These are phyloP conservation scores for Zosterops pallidus DNA, from an alignment of 2,113 vertebrate genomes.

Conservation along the genomic window DNA sequence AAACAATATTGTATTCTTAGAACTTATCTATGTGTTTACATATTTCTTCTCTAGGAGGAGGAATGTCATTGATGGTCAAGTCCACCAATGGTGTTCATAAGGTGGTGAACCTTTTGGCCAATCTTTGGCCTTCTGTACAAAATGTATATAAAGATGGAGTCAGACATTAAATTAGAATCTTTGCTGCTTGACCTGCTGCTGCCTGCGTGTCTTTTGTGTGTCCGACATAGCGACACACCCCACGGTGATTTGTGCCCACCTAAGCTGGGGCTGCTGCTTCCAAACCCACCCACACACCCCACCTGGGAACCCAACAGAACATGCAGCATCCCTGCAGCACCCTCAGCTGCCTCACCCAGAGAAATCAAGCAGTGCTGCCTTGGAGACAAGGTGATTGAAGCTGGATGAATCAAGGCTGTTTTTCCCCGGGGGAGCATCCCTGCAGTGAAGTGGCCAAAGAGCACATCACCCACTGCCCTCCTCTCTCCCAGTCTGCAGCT, in stretches of 20 bases:
- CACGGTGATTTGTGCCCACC: accelerated
- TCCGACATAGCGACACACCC: not conserved
- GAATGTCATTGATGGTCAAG: too few species aligned
- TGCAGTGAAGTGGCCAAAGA: not conserved
- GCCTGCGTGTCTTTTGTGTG: too few species aligned
- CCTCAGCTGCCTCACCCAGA: not conserved
- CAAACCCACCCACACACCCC: accelerated
- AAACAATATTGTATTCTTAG: too few species aligned
- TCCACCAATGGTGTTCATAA: too few species aligned
- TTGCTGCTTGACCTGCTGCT: too few species aligned
- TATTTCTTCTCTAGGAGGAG: too few species aligned
- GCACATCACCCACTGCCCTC: not conserved
- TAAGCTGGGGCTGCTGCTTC: accelerated
- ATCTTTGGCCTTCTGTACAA: too few species aligned
- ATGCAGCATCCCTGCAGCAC: not conserved
- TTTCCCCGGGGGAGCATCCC: accelerated
- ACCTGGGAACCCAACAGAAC: accelerated
- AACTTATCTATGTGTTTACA: too few species aligned
- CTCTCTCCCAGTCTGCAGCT: not conserved
- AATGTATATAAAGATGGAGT: too few species aligned
- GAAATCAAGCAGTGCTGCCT: not conserved
- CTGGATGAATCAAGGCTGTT: accelerated
- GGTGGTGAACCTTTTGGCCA: too few species aligned
- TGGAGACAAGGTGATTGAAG: too few species aligned
- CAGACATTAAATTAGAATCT: too few species aligned